Percentiles rank a stretch among this genome's conserved stretches.
phyloP scores from a whole-genome alignment of 1,140 invertebrate species.

The Eumeta japonica region DNA sequence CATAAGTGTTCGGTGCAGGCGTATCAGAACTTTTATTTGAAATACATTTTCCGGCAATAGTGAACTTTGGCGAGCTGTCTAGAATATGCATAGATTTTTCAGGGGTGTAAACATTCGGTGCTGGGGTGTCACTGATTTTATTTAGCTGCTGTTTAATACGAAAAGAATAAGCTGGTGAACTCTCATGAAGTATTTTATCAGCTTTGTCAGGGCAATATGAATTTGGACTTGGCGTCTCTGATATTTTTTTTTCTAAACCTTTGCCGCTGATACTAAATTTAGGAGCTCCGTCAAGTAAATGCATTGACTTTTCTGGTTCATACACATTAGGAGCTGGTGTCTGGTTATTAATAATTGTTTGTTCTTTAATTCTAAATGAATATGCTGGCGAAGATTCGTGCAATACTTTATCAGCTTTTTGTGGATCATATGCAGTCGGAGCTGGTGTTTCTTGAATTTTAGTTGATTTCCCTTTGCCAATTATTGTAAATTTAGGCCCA shows the following conservation, averaged over 20 bases:
- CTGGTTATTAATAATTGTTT: slow-evolving; percentile 53
- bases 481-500: slow-evolving; percentile 71
- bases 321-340: slow-evolving; percentile 69
- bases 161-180: slow-evolving; percentile 64
- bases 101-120: slow-evolving; percentile 63
- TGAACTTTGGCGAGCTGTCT: slow-evolving; percentile 67
- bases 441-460: slow-evolving; percentile 66
- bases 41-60: slow-evolving; percentile 63
- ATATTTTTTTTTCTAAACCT: slow-evolving; percentile 47
- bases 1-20: slow-evolving; percentile 68
- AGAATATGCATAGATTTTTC: slow-evolving; percentile 63
- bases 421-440: slow-evolving; percentile 71
- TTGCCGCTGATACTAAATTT: slow-evolving; percentile 60
- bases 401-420: slow-evolving; percentile 60
- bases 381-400: slow-evolving; percentile 56
- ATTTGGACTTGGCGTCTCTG: slow-evolving; percentile 63
- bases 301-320: slow-evolving; percentile 65
- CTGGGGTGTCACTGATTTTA: slow-evolving; percentile 48
- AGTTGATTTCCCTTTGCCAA: slow-evolving; percentile 56
- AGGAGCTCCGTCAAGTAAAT: slow-evolving; percentile 60
- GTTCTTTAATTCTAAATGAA: slow-evolving; percentile 54
- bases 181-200: slow-evolving; percentile 62
- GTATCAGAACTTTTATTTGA: slow-evolving; percentile 43
- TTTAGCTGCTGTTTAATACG: slow-evolving; percentile 58
- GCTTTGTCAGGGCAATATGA: slow-evolving; percentile 67